Evolutionary conservation across 2,888 invertebrate species (phyloP), one percentile per base, ranked within the genome.

Genomic region (Sclerodermus sp.): DNA sequence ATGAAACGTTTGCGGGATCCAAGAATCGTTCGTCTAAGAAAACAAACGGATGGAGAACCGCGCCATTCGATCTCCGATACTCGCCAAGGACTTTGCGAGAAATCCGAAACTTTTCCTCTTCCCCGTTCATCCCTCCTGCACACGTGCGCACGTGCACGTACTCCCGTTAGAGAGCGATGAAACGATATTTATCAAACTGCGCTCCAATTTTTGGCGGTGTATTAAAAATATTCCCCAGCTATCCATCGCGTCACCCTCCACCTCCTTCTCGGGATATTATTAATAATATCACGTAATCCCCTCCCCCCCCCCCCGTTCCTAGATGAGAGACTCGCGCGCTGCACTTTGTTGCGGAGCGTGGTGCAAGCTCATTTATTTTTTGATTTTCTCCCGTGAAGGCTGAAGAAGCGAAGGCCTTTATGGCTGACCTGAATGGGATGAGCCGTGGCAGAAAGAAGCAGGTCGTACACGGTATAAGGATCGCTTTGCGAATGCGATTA

Each of bases 391-490:
- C 47, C 43, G n/a, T 23, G 30, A 42, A 46, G 31, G 13, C 40
- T 42, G 8, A 23, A 5, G 16, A 5, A 32, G 14, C 40, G 40
- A 53, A 53, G 39, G 52, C 23, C 44, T 52, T 41, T 49, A 36
- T 37, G 37, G 17, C 15, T 42, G 45, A 44, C 43, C 45, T 36
- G 50, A 47, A 51, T 41, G 17, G 43, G 45, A 48, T 55, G 49
- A 47, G 49, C 18, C 30, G 40, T 29, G 29, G 44, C 18, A 38
- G 38, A 29, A 37, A 34, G n/a, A 49, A 55, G 34, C 23, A 34
- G 55, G 46, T 38, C 55, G 15, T 23, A 23, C 23, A 23, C 8
- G 3, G 3, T 23, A 23, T 23, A 23, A 23, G 23, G 23, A 23
- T 23, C 8, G 3, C 23, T 23, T 23, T 23, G 23, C 23, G 3